Evolutionary conservation across 2,113 vertebrate genomes (phyloP).

Genomic region (Theristicus caerulescens): DNA sequence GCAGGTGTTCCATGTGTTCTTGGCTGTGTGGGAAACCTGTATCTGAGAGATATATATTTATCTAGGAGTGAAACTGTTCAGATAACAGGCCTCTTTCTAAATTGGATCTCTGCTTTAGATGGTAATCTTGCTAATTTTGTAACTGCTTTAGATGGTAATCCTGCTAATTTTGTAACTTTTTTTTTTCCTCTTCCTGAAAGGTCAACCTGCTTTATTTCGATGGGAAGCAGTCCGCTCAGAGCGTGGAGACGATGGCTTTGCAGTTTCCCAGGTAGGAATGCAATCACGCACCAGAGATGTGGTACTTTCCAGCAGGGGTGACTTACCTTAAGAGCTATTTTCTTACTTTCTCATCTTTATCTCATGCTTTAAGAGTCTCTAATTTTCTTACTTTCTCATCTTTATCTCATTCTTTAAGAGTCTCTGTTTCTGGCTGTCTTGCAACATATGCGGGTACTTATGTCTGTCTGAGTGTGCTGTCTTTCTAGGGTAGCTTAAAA

Average conservation of each 20-base stretch:
- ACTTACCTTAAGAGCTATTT: background rate
- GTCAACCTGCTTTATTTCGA: background rate
- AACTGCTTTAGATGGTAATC: background rate
- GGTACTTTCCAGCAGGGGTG: background rate
- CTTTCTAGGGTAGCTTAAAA: background rate
- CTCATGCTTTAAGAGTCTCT: background rate
- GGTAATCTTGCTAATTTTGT: background rate
- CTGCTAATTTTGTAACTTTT: background rate
- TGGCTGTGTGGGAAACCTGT: background rate
- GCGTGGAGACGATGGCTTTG: rapidly evolving
- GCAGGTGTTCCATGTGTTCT: background rate
- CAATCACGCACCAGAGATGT: rapidly evolving
- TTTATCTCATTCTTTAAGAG: background rate
- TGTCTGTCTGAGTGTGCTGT: background rate
- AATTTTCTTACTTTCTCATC: background rate
- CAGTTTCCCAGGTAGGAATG: background rate
- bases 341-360: background rate
- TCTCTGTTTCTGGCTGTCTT: background rate
- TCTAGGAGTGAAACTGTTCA: background rate
- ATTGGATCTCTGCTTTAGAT: background rate
- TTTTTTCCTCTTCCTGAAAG: background rate
- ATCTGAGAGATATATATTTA: background rate
- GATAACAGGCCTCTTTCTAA: background rate
- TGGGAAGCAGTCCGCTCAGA: background rate
- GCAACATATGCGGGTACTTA: rapidly evolving